phyloP scores from a whole-genome alignment of 1,140 invertebrate genomes.

The Hypsibius dujardini region DNA sequence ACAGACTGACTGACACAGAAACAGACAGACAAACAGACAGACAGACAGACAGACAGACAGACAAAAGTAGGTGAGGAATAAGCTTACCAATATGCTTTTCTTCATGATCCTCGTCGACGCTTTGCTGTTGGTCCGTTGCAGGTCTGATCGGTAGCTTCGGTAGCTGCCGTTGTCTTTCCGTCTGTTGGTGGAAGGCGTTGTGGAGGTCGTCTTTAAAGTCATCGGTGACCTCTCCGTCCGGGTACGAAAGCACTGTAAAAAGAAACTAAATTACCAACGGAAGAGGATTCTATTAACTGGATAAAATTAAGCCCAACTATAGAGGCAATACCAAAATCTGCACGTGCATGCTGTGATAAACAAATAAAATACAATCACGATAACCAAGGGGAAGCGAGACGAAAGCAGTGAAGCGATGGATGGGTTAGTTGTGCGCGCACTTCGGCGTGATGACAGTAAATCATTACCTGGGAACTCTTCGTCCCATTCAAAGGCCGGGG shows the following conservation, averaged over 20 bases:
- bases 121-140: not conserved
- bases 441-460: too few species aligned
- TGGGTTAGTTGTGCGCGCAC: too few species aligned
- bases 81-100: not conserved
- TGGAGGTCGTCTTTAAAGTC: not conserved
- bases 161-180: not conserved
- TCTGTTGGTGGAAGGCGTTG: not conserved
- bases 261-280: too few species aligned
- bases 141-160: not conserved
- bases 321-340: too few species aligned
- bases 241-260: not conserved
- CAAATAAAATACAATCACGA: not conserved
- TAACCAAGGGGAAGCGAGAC: not conserved
- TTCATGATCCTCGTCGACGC: slow-evolving; percentile 9
- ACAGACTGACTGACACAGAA: too few species aligned
- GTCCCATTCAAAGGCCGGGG: slow-evolving; percentile 13
- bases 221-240: not conserved
- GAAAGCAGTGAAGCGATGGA: not conserved
- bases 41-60: too few species aligned
- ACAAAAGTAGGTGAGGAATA: not conserved
- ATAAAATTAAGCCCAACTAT: too few species aligned
- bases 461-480: slow-evolving; percentile 18
- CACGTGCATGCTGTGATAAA: not conserved
- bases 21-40: too few species aligned
- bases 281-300: too few species aligned